phyloP scores from a whole-genome alignment of 2,797 vertebrate species.

The Acanthurus leucopareius region DNA sequence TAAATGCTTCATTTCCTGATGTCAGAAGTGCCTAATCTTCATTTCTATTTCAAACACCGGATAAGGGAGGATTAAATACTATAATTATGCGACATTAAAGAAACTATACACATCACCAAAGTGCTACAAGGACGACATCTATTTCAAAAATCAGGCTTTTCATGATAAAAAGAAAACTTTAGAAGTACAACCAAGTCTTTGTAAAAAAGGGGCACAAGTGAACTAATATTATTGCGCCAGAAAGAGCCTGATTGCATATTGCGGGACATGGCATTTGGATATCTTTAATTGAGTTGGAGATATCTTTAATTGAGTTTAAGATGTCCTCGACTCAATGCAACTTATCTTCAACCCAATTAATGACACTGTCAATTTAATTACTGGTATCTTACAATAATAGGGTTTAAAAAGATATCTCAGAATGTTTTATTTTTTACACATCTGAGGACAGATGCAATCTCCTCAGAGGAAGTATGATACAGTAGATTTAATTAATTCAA shows the following conservation, averaged over 20 bases:
- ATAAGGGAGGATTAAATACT: conserved; percentile 80
- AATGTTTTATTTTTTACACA: conserved; percentile 87
- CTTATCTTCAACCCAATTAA: conserved; percentile 91
- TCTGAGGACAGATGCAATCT: conserved; percentile 88
- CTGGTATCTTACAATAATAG: conserved; percentile 88
- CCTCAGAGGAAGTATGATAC: conserved; percentile 77
- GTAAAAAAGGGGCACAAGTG: conserved; percentile 75
- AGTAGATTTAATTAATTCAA: conserved; percentile 87
- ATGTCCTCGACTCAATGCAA: conserved; percentile 88
- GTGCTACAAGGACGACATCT: conserved; percentile 73
- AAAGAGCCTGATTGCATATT: conserved; percentile 83
- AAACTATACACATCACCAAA: conserved; percentile 70
- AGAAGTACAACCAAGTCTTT: conserved; percentile 79
- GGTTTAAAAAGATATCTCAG: conserved; percentile 85
- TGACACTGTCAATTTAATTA: conserved; percentile 90
- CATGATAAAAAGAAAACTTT: conserved; percentile 83
- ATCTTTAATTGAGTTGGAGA: conserved; percentile 89
- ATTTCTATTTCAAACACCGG: conserved; percentile 75
- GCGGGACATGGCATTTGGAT: conserved; percentile 86
- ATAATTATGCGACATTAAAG: conserved; percentile 79
- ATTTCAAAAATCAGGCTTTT: conserved; percentile 73
- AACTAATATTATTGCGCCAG: conserved; percentile 80
- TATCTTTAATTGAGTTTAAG: conserved; percentile 91
- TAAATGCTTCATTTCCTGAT: conserved; percentile 56
- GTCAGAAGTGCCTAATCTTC: conserved; percentile 72